phyloP scores from a whole-genome alignment of 2,113 vertebrate genomes.

The Sceloporus undulatus region DNA sequence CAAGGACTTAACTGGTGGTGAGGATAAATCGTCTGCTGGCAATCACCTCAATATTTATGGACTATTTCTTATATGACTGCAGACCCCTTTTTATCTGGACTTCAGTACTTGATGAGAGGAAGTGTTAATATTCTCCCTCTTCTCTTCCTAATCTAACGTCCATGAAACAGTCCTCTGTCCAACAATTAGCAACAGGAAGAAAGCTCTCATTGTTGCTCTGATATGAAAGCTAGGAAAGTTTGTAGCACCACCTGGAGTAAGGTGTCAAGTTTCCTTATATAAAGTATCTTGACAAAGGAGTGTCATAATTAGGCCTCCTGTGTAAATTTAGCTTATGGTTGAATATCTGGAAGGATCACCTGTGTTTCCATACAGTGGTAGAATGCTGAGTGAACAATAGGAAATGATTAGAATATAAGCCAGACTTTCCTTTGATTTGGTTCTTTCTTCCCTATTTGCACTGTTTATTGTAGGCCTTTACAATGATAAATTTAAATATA shows the following conservation, averaged over 20 bases:
- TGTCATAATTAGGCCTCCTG: neutral
- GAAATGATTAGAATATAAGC: neutral
- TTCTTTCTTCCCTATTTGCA: no score
- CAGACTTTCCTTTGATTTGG: neutral
- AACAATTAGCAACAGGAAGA: neutral
- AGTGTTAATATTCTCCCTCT: no score
- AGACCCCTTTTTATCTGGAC: no score
- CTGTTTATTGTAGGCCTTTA: no score
- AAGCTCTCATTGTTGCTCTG: neutral
- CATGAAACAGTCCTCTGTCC: neutral
- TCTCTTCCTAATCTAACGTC: no score
- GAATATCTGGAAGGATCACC: neutral
- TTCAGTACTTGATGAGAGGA: no score
- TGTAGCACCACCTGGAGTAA: neutral
- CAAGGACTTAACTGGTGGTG: no score
- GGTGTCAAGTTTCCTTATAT: neutral
- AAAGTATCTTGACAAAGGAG: no score
- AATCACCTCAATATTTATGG: no score
- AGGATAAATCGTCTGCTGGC: no score
- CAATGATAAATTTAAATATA: neutral
- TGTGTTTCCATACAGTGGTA: neutral
- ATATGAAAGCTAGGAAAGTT: no score
- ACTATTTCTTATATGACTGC: no score
- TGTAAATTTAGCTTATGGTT: neutral
- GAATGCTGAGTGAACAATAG: neutral